A percentile compares a stretch with the other conserved stretches of the same genome.
These are phyloP conservation scores for Agriopis marginaria DNA, from an alignment of 2,888 invertebrate species.

Conservation along the genomic window DNA sequence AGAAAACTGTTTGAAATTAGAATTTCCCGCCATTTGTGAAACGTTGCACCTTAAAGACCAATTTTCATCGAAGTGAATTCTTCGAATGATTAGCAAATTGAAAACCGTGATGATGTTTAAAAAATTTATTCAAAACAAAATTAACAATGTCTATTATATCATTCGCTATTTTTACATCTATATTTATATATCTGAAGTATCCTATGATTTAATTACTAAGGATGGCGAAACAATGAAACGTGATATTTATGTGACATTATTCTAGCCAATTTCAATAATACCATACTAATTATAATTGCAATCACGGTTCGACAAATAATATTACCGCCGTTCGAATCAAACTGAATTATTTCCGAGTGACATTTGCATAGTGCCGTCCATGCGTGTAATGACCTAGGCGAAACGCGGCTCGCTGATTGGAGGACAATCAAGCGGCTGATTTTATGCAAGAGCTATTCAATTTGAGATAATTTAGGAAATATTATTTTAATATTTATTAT, in stretches of 20 bases:
- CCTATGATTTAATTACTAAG: not conserved
- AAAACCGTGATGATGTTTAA: too few species aligned
- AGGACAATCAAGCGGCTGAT: slow-evolving; percentile 41
- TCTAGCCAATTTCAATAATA: slow-evolving; percentile 30
- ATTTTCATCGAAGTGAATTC: not conserved
- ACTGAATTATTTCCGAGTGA: slow-evolving; percentile 45
- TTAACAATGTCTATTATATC: too few species aligned
- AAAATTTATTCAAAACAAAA: too few species aligned
- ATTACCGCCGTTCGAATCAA: slow-evolving; percentile 47
- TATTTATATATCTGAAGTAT: too few species aligned
- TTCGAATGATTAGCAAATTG: not conserved
- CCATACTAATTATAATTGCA: slow-evolving; percentile 46
- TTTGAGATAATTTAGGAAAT: slow-evolving; percentile 1
- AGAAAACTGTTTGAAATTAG: too few species aligned
- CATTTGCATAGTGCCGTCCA: slow-evolving; percentile 55
- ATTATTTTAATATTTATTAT: not conserved
- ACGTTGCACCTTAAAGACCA: too few species aligned
- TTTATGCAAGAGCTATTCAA: slow-evolving; percentile 45
- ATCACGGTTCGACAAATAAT: slow-evolving; percentile 47
- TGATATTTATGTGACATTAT: not conserved
- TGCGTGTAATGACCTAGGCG: slow-evolving; percentile 49
- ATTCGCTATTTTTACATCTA: too few species aligned
- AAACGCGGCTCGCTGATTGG: slow-evolving; percentile 50
- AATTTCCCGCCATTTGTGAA: too few species aligned
- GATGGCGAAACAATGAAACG: not conserved